These are phyloP conservation scores for Dicrurus megarhynchus DNA, from an alignment of 2,113 vertebrate genomes.

Conservation along the genomic window DNA sequence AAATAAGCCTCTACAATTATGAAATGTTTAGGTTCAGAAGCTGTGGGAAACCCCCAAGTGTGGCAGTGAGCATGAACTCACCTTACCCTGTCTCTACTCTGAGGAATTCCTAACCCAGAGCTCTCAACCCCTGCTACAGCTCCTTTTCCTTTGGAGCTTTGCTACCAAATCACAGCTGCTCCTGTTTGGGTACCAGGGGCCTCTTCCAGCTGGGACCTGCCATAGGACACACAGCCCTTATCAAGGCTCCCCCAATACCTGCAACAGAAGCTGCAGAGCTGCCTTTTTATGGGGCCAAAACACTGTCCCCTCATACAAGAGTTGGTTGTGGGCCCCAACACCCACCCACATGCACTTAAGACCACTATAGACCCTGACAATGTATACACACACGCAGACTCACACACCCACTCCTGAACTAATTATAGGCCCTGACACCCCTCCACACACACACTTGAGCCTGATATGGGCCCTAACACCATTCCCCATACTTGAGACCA, in stretches of 20 bases:
- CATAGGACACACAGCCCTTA: accelerated
- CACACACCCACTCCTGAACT: background rate
- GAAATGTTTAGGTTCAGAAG: background rate
- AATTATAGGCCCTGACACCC: too few relatives aligned
- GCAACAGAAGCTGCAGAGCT: background rate
- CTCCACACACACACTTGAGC: background rate
- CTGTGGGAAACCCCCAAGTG: background rate
- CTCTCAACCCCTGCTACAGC: background rate
- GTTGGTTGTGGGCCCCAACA: accelerated
- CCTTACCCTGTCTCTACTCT: background rate
- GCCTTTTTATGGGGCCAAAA: accelerated
- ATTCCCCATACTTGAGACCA: too few relatives aligned
- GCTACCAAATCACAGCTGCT: background rate
- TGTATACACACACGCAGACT: background rate
- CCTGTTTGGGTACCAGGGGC: background rate
- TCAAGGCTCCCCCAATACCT: accelerated
- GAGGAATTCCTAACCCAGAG: background rate
- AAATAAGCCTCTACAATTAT: background rate
- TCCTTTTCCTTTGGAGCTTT: background rate
- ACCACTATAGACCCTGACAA: background rate
- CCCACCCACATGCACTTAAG: accelerated
- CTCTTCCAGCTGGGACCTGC: too few relatives aligned
- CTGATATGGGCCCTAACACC: background rate
- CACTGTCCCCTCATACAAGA: background rate
- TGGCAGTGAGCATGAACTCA: background rate